Base-by-base conservation (phyloP, 2,888 invertebrate species). In the Heliconius hortense region DNA sequence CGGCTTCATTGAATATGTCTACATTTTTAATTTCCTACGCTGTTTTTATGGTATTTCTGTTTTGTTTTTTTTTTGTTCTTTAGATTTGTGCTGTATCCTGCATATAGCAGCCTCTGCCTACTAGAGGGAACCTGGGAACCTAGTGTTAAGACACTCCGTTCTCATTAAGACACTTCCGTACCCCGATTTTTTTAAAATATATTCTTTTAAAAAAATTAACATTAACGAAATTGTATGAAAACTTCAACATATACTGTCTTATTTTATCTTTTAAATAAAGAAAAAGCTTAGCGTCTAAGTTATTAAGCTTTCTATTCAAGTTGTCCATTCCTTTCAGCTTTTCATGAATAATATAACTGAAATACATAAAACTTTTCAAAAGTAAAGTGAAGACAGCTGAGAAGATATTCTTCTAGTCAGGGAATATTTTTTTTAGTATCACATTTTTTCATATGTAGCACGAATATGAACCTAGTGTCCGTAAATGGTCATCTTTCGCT, bases 11-110 rank as follows among this genome's bases (percentile, higher is more conserved):
- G 62, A 26, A 60, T 28, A 60, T 60, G 39, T 28, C 59, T 60
- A 43, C 39, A 71, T 71, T 71, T 71, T 60, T 71, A 71, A 43
- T 43, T 69, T 56, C n/a, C 39, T 39, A 39, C 60, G 21, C 18
- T 26, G 35, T 60, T 71, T 39, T 60, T 39, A 26, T 15, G 43
- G 26, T 62, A 69, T 69, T 53, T 31, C 56, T 31, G 31, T 31
- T 53, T n/a, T 53, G 53, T 53, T 56, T 56, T n/a, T n/a, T 53
- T 56, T 35, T 35, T 35, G 8, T 35, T 60, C 24, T 13, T 13
- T 24, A 15, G 56, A 13, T 64, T 64, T 5, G n/a, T 5, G 24
- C 39, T 43, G 7, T 24, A 26, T 60, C 0, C 1, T n/a, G 4
- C 24, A 15, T 7, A 66, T 24, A 26, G 18, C 4, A 7, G 15